Base-by-base conservation (phyloP, 1,140 invertebrate species). In the Lamellibrachia luymesi region DNA sequence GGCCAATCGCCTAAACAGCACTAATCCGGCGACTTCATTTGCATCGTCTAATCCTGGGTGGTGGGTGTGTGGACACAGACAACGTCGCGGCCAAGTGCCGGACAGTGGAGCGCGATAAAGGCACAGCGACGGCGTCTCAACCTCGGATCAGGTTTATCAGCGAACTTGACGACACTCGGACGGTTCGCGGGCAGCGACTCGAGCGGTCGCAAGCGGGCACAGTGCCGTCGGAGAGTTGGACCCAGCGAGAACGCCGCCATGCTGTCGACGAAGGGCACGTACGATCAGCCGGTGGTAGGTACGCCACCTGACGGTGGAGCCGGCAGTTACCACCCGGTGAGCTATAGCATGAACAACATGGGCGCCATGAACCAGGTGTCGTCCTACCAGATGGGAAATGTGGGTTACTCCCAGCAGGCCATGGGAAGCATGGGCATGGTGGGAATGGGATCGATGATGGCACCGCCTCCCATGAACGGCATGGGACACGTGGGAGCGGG, bases 371-470 rank as follows among this genome's bases (percentile, higher is more conserved):
- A 80, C 64, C 64, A 80, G 64, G 64, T 80, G 64, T 22, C 64
- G 64, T 80, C 64, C 13, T 80, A 80, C 64, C 64, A 80, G 64
- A 80, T 80, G 64, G 64, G 64, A 4, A 80, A 80, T 22, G 64
- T 80, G 8, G 64, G 64, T 17, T 80, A 80, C 64, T 80, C 64
- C 64, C 64, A 80, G 64, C 64, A 80, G 64, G 64, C 8, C 64
- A 92, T 92, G 92, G 92, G 92, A 2, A 64, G 49, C 51, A 92
- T 92, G 92, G 92, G 50, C 50, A 64, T 38, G 52, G 51, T 64
- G 92, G 92, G 50, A 27, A 50, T 92, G 49, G 92, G 92, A 17
- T 50, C 50, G 27, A 52, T 38, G 50, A 92, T 92, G 92, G 51
- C 27, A 17, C 50, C 50, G 50, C 50, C 27, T 10, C 10, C 90